phyloP scores from a whole-genome alignment of 2,797 vertebrate species.

The Pseudomugil tenellus region DNA sequence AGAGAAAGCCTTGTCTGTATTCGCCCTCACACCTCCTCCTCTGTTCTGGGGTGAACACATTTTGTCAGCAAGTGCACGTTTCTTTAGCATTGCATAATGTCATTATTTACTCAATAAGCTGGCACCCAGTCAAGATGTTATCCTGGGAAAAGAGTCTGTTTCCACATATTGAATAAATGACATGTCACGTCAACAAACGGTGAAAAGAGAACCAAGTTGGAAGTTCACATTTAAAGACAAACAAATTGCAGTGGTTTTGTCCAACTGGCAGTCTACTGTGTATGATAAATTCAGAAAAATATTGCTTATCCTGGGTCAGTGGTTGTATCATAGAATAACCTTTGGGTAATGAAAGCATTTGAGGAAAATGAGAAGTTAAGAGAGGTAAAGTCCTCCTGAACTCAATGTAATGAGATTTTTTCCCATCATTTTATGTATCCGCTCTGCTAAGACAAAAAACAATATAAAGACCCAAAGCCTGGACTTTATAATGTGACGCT shows the following conservation, averaged over 20 bases:
- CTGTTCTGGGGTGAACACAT: background rate
- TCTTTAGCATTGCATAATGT: slow-evolving; percentile 21
- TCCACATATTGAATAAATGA: slow-evolving; percentile 33
- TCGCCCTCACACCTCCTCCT: slow-evolving; percentile 8
- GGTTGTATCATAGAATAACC: slow-evolving; percentile 64
- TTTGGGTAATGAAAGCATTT: slow-evolving; percentile 61
- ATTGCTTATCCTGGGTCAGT: slow-evolving; percentile 60
- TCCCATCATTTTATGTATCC: slow-evolving; percentile 42
- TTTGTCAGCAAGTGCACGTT: slow-evolving; percentile 22
- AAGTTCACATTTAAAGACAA: slow-evolving; percentile 48
- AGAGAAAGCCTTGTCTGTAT: slow-evolving; percentile 26
- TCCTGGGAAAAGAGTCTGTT: slow-evolving; percentile 31
- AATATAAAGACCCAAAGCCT: slow-evolving; percentile 23
- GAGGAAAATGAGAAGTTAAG: slow-evolving; percentile 52
- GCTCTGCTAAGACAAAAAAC: slow-evolving; percentile 33
- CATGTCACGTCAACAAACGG: slow-evolving; percentile 43
- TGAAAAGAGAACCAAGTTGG: slow-evolving; percentile 14
- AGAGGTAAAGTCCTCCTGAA: slow-evolving; percentile 48
- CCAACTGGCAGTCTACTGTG: slow-evolving; percentile 60
- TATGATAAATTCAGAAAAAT: slow-evolving; percentile 59
- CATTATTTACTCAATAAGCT: slow-evolving; percentile 27
- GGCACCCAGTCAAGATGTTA: slow-evolving; percentile 14
- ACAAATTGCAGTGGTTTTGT: slow-evolving; percentile 66
- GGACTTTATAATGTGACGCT: slow-evolving; percentile 28
- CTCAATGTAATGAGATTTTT: slow-evolving; percentile 48